phyloP scores from a whole-genome alignment of 1,140 invertebrate genomes.

The Caenorhabditis brenneri region DNA sequence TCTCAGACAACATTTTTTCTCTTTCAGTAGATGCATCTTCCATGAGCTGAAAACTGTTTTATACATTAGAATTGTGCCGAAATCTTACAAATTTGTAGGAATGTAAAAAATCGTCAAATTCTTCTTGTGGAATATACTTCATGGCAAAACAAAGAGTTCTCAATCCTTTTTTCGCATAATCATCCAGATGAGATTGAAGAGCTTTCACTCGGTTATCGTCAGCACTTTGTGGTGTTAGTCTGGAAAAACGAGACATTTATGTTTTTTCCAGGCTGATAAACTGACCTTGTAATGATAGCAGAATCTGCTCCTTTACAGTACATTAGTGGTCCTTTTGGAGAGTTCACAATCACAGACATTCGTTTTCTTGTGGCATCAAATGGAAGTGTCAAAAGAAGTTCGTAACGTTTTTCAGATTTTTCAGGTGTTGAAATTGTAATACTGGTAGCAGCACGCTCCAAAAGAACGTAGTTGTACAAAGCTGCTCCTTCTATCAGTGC shows the following conservation, averaged over 20 bases:
- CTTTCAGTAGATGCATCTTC: slow-evolving; percentile 83
- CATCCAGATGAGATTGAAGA: slow-evolving; percentile 82
- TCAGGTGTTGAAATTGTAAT: slow-evolving; percentile 93
- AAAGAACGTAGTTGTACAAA: slow-evolving; percentile 29
- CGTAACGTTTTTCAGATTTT: slow-evolving; percentile 81
- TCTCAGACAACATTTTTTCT: slow-evolving; percentile 78
- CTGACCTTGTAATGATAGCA: slow-evolving; percentile 45
- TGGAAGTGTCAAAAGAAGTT: slow-evolving; percentile 80
- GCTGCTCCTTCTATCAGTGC: slow-evolving; percentile 70
- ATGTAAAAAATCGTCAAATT: slow-evolving; percentile 36
- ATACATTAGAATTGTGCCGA: neutral
- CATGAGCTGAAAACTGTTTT: slow-evolving; percentile 77
- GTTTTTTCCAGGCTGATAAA: too few species aligned
- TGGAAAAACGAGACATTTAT: slow-evolving; percentile 71
- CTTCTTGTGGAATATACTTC: slow-evolving; percentile 79
- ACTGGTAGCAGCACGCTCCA: slow-evolving; percentile 73
- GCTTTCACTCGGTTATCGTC: slow-evolving; percentile 69
- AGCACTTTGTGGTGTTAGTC: neutral
- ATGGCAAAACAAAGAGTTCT: slow-evolving; percentile 87
- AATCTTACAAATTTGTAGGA: slow-evolving; percentile 44
- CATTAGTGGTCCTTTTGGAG: slow-evolving; percentile 77
- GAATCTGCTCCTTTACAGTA: slow-evolving; percentile 88
- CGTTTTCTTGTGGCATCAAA: slow-evolving; percentile 93
- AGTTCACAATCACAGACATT: slow-evolving; percentile 88
- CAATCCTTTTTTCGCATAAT: slow-evolving; percentile 80